Evolutionary conservation across 2,888 invertebrate species (phyloP), one percentile per base, ranked within the genome.

Genomic region (Athripsodes cinereus): DNA sequence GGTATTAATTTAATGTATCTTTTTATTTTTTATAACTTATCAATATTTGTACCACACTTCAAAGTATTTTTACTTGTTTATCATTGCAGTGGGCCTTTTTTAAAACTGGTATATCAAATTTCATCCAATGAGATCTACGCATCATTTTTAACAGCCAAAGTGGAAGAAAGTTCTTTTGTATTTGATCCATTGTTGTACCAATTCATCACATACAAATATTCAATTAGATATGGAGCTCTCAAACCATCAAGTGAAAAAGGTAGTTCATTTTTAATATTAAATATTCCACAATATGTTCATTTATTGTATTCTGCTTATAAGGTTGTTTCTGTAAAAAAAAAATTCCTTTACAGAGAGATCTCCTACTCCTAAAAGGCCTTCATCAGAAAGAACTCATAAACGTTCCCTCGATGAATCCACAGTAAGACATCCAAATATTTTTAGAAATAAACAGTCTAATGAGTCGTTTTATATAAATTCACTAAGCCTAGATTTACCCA

Each of bases 121-220:
- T 63, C 61, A 1, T 13, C 50, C 2, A 46, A 31, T 48, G 53
- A 52, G 19, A 34, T 31, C 20, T 76, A 80, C 67, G 74, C 80
- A 2, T 71, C 80, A 0, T 69, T 81, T 44, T 53, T 80, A n/a
- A 70, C 76, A 1, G 75, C 80, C 61, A 74, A 75, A 66, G 62
- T 80, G 8, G 72, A 76, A 60, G 76, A 81, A 67, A 76, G 79
- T 58, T 71, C 75, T 63, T 71, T 80, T 35, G 79, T 79, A 31
- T 66, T 86, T 1, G 87, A 87, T 69, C 87, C 87, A 0, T 70
- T 87, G n/a, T 68, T 87, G 11, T 76, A 82, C 53, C 74, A 79
- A 44, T 87, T 85, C 82, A 69, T 87, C n/a, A 73, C 81, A 1
- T 87, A 87, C 69, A 72, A 72, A 21, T 60, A 58, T 52, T 22